phyloP scores from a whole-genome alignment of 2,113 vertebrate species.

The Pholis gunnellus region DNA sequence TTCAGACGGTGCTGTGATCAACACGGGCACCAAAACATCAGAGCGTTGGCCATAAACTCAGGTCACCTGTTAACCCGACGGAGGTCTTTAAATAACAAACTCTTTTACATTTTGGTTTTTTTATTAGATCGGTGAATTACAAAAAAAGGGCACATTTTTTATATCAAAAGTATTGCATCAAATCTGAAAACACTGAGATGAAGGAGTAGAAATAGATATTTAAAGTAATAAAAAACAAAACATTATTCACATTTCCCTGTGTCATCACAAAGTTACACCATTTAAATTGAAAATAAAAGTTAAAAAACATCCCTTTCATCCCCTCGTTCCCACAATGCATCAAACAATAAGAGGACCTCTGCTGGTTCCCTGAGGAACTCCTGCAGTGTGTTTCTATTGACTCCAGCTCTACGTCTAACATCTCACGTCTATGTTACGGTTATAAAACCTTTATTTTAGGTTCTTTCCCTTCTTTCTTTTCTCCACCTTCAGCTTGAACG shows the following conservation, averaged over 20 bases:
- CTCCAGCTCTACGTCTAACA: not conserved
- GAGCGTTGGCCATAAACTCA: conserved; percentile 4
- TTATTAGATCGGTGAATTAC: conserved; percentile 48
- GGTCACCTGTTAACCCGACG: too few relatives aligned
- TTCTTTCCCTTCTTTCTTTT: conserved; percentile 21
- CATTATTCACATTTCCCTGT: conserved; percentile 19
- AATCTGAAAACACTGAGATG: conserved; percentile 59
- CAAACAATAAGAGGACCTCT: conserved; percentile 1
- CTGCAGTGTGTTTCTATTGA: not conserved
- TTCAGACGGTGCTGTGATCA: conserved; percentile 48
- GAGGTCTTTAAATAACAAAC: conserved; percentile 20
- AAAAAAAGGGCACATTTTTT: conserved; percentile 52
- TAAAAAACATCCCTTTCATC: conserved; percentile 38
- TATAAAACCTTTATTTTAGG: too few relatives aligned
- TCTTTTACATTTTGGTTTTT: conserved; percentile 18
- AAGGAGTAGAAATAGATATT: conserved; percentile 55
- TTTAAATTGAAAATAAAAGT: conserved; percentile 4
- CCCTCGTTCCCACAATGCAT: conserved; percentile 2
- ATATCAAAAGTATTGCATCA: conserved; percentile 74
- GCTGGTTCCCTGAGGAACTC: conserved; percentile 53
- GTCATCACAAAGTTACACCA: conserved; percentile 12
- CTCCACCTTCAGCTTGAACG: not conserved
- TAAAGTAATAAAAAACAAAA: conserved; percentile 12
- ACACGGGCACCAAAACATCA: conserved; percentile 18
- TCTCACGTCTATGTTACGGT: too few relatives aligned